A percentile compares a stretch with the other conserved stretches of the same genome.
Evolutionary conservation across 2,797 vertebrate species (phyloP).

Genomic region (Sylvia borin): DNA sequence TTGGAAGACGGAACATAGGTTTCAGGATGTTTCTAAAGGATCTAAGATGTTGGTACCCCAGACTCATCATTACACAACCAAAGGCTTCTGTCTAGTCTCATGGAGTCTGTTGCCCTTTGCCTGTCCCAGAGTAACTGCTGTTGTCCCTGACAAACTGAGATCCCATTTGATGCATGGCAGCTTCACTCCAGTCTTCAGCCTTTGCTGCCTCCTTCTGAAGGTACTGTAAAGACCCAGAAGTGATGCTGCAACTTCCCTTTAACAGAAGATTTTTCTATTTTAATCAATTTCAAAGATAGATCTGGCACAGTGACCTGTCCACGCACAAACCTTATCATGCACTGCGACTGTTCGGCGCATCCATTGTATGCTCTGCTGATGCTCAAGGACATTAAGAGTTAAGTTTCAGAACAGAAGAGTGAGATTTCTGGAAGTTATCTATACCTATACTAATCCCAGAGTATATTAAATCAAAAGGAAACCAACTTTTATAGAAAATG

Average conservation of each 20-base stretch:
- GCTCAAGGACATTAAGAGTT: neutral
- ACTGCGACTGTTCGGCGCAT: neutral
- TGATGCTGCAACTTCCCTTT: neutral
- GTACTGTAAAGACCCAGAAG: neutral
- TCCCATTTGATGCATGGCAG: rapidly evolving
- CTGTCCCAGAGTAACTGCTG: neutral
- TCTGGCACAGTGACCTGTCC: neutral
- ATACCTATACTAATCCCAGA: neutral
- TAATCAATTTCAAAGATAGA: neutral
- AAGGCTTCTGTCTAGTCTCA: neutral
- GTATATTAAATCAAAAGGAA: neutral
- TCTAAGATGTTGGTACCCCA: neutral
- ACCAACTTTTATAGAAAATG: neutral
- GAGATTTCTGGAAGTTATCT: neutral
- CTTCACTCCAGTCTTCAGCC: neutral
- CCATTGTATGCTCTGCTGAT: neutral
- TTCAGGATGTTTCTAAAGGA: neutral
- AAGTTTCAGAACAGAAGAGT: neutral
- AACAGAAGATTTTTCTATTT: neutral
- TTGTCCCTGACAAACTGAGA: rapidly evolving
- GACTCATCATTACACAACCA: neutral
- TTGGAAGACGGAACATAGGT: neutral
- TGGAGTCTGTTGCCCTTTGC: rapidly evolving
- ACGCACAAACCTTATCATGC: neutral
- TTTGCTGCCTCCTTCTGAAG: neutral